Evolutionary conservation across 1,140 invertebrate species (phyloP).

Genomic region (Drosophila littoralis): DNA sequence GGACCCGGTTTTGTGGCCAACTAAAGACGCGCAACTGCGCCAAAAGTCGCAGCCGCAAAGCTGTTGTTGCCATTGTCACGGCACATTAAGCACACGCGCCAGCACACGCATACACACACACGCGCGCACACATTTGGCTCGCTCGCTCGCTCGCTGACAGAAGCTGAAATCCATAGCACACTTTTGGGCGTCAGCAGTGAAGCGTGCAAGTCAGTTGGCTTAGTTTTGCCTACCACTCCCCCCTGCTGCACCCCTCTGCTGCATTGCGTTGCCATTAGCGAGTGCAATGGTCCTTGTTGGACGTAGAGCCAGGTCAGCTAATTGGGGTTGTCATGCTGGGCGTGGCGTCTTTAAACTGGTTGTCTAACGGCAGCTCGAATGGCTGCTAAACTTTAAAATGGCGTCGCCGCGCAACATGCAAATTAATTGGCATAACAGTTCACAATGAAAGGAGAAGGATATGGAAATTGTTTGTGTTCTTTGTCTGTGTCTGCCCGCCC

Average conservation of each 20-base stretch:
- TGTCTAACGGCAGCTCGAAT: conserved; percentile 25
- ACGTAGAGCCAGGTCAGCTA: conserved; percentile 10
- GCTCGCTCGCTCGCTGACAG: background rate
- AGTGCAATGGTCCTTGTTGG: conserved; percentile 10
- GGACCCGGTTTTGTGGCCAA: conserved; percentile 5
- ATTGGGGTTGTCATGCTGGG: conserved; percentile 26
- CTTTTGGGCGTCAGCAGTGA: conserved; percentile 9
- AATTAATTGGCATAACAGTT: conserved; percentile 62
- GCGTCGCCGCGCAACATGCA: conserved; percentile 51
- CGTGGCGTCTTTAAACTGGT: conserved; percentile 18
- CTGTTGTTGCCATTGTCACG: conserved; percentile 30
- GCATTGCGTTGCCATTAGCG: too few species aligned
- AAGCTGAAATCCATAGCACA: conserved; percentile 18
- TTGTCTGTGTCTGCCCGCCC: conserved; percentile 19
- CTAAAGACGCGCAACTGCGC: background rate
- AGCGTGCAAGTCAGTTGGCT: background rate
- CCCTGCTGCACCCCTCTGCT: too few species aligned
- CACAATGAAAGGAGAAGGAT: conserved; percentile 26
- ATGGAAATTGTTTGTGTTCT: conserved; percentile 47
- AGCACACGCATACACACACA: conserved; percentile 2
- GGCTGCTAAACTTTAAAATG: conserved; percentile 49
- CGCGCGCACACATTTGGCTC: background rate
- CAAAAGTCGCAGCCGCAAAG: background rate
- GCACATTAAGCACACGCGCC: conserved; percentile 43
- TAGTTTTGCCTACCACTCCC: background rate